These are phyloP conservation scores for Montipora cactus DNA, from an alignment of 64 coral and sea anemone genomes.

Conservation along the genomic window DNA sequence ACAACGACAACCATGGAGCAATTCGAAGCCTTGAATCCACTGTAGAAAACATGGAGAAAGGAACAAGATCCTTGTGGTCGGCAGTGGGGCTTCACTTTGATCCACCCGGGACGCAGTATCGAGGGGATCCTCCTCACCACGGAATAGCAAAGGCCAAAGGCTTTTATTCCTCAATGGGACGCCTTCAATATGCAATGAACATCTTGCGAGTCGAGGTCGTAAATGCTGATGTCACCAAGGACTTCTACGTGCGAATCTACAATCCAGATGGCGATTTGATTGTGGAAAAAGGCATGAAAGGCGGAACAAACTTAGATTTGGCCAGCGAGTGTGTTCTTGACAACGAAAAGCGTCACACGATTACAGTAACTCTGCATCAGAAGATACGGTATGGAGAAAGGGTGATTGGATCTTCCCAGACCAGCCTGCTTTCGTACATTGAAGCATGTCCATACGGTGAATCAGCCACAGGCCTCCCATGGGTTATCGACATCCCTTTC, in stretches of 20 bases:
- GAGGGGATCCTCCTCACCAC: conserved; percentile 13
- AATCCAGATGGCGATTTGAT: background rate
- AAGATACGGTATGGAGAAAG: background rate
- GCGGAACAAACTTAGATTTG: background rate
- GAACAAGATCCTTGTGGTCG: conserved; percentile 9
- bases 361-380: background rate
- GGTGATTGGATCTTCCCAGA: background rate
- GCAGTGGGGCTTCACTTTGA: conserved; percentile 27
- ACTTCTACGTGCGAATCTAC: background rate
- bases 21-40: background rate
- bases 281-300: background rate
- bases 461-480: background rate
- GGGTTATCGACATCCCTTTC: background rate
- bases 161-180: background rate
- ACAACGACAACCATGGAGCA: background rate
- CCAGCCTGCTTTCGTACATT: background rate
- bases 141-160: background rate
- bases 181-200: background rate
- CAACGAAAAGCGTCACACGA: conserved; percentile 8
- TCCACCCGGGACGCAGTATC: conserved; percentile 34
- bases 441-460: background rate
- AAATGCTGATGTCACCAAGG: background rate
- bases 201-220: background rate
- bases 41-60: background rate
- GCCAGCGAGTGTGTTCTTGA: background rate